Base-by-base conservation (phyloP, 1,140 invertebrate genomes). In the Elymnias hypermnestra region DNA sequence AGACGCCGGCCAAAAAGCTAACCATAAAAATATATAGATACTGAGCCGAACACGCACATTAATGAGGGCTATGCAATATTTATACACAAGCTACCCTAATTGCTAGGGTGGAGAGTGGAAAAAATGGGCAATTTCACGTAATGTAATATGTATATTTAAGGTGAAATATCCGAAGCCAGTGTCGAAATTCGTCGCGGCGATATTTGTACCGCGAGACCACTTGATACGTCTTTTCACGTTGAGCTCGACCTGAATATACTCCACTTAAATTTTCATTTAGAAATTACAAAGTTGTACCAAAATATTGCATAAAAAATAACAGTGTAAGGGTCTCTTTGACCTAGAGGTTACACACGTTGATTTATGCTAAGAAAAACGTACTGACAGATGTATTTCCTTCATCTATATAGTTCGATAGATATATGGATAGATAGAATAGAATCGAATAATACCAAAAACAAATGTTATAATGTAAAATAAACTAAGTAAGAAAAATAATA, bases 81-180 rank as follows among this genome's bases (percentile, higher is more conserved):
- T 83, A 85, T 85, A 83, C 81, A 74, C 72, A 68, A 72, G 68
- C 68, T 58, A 75, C 76, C 78, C 82, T 85, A 85, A 85, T 83
- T 83, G 82, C 66, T 83, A 64, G 82, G 82, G 82, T 81, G 82
- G 82, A 83, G 82, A 85, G 82, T 85, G 82, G 82, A 85, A 85
- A 85, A 85, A 85, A 83, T 85, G 79, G 82, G 74, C 79, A 85
- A 85, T 85, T 83, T 81, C 73, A 82, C 78, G 82, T 85, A 85
- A 85, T 85, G 77, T 82, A 85, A 85, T 85, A 85, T 85, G 82
- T 83, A 85, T 85, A 82, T 83, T 83, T 83, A 85, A 84, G 78
- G 72, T 70, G 68, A 73, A 71, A 68, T 72, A 75, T 63, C 69
- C 60, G 60, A 78, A 72, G 62, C 66, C 57, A 54, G 53, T 66